phyloP scores from a whole-genome alignment of 2,797 vertebrate genomes.

The Sebastes itinus region DNA sequence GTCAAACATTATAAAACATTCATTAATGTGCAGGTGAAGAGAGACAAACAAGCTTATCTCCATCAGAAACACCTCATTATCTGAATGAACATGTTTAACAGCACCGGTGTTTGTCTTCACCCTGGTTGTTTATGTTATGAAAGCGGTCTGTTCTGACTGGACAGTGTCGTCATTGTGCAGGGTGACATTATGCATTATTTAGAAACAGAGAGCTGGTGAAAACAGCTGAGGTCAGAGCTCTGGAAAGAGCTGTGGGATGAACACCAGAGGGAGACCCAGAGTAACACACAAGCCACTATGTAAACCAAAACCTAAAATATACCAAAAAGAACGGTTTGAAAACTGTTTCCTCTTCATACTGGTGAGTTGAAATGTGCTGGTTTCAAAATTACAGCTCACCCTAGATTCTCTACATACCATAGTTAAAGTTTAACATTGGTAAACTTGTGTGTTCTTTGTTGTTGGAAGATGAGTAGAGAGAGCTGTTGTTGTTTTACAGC shows the following conservation, averaged over 20 bases:
- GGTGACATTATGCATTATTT: conserved; percentile 17
- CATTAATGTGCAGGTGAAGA: neutral
- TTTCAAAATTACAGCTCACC: neutral
- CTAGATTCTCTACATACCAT: neutral
- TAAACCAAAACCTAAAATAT: neutral
- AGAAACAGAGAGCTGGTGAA: conserved; percentile 14
- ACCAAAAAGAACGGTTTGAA: neutral
- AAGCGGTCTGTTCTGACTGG: neutral
- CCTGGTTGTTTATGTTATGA: conserved; percentile 16
- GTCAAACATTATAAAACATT: neutral
- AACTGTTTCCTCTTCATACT: neutral
- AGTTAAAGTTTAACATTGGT: neutral
- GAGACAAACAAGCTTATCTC: neutral
- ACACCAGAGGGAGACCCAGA: conserved; percentile 29
- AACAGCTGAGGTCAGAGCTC: conserved; percentile 67
- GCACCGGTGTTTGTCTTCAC: neutral
- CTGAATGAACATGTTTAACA: neutral
- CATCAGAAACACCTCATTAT: neutral
- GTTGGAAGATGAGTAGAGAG: neutral
- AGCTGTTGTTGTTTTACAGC: neutral
- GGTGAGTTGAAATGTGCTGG: conserved; percentile 26
- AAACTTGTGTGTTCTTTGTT: neutral
- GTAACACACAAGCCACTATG: neutral
- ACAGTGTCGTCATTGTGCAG: conserved; percentile 19
- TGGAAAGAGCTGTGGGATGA: conserved; percentile 59